A percentile compares a stretch with the other conserved stretches of the same genome.
Conservation (phyloP, 2,888 invertebrate genomes). For the Stenurella melanura region DNA sequence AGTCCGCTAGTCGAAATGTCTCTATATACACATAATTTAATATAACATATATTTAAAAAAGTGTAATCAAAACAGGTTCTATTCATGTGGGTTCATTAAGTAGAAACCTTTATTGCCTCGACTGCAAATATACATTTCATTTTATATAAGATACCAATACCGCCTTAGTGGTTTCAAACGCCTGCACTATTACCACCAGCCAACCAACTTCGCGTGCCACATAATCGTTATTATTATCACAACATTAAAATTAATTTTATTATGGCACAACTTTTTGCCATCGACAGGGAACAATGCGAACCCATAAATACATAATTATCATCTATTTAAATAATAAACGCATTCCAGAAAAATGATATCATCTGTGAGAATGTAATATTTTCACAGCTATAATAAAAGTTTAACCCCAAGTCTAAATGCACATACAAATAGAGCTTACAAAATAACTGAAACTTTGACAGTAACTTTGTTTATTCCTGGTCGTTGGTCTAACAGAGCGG, state of each 20-base stretch:
- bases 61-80: too few relatives aligned
- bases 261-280: slow-evolving; percentile 58
- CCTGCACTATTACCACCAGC: not conserved
- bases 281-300: slow-evolving; percentile 56
- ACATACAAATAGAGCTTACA: not conserved
- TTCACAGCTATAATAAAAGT: slow-evolving; percentile 31
- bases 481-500: not conserved
- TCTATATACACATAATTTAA: too few relatives aligned
- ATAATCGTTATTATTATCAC: slow-evolving; percentile 60
- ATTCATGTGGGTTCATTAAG: too few relatives aligned
- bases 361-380: slow-evolving; percentile 18
- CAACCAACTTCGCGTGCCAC: slow-evolving; percentile 52
- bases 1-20: too few relatives aligned
- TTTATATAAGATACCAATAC: not conserved
- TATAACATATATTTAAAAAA: too few relatives aligned
- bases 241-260: slow-evolving; percentile 63
- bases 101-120: too few relatives aligned
- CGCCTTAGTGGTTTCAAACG: not conserved
- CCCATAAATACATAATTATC: slow-evolving; percentile 61
- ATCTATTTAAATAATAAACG: slow-evolving; percentile 62
- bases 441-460: not conserved
- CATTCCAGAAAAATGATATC: slow-evolving; percentile 46
- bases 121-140: too few relatives aligned
- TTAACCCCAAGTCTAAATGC: slow-evolving; percentile 2
- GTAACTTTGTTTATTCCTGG: not conserved